phyloP scores from a whole-genome alignment of 2,888 invertebrate genomes.

The Drosophila differens region DNA sequence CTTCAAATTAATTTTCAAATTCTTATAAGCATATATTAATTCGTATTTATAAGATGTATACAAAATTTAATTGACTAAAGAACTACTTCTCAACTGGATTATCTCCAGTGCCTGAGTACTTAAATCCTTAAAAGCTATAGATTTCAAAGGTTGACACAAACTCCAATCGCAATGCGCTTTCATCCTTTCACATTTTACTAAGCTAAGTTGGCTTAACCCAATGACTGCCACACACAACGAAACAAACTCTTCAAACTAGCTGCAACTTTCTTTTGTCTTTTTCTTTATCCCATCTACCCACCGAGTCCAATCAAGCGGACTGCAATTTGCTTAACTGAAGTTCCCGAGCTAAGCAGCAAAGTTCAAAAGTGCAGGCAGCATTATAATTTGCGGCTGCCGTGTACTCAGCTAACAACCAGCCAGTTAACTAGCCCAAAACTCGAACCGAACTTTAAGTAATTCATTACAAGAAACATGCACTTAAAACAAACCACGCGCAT shows the following conservation, averaged over 20 bases:
- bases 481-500: slow-evolving; percentile 67
- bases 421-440: slow-evolving; percentile 49
- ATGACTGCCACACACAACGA: slow-evolving; percentile 46
- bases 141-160: slow-evolving; percentile 19
- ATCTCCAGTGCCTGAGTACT: neutral
- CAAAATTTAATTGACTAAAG: neutral
- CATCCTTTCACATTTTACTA: slow-evolving; percentile 53
- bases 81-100: no score
- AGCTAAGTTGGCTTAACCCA: slow-evolving; percentile 49
- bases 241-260: slow-evolving; percentile 54
- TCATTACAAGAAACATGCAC: slow-evolving; percentile 68
- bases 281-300: slow-evolving; percentile 12
- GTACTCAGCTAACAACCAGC: slow-evolving; percentile 60
- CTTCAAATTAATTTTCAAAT: neutral
- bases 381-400: slow-evolving; percentile 78
- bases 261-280: slow-evolving; percentile 68
- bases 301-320: slow-evolving; percentile 63
- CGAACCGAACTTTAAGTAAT: slow-evolving; percentile 60
- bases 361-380: slow-evolving; percentile 78
- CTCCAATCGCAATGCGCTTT: slow-evolving; percentile 7
- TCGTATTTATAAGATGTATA: neutral
- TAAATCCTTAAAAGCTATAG: slow-evolving; percentile 18
- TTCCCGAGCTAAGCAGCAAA: slow-evolving; percentile 56
- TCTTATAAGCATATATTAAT: neutral
- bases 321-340: slow-evolving; percentile 70